A percentile compares a stretch with the other conserved stretches of the same genome.
These are phyloP conservation scores for Megalonaias nervosa DNA, from an alignment of 1,140 invertebrate species.

Conservation along the genomic window DNA sequence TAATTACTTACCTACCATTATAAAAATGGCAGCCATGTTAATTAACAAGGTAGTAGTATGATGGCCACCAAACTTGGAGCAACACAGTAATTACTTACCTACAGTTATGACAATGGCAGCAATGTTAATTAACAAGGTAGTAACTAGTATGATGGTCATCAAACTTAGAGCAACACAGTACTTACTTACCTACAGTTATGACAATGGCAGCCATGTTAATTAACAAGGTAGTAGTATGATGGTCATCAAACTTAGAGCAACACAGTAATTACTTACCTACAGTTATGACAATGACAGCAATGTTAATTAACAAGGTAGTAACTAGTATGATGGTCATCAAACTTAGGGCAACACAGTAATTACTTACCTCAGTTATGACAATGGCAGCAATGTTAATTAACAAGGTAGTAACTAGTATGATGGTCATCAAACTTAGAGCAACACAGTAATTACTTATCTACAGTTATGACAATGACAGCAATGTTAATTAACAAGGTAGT, in stretches of 20 bases:
- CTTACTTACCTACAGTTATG: constrained; percentile 55
- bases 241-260: background rate
- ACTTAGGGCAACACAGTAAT: background rate
- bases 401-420: too few species aligned
- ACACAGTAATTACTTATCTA: constrained; percentile 40
- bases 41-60: too few species aligned
- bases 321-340: too few species aligned
- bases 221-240: too few species aligned
- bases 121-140: constrained; percentile 63
- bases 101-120: constrained; percentile 59
- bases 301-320: constrained; percentile 63
- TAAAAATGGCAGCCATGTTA: constrained; percentile 60
- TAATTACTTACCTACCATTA: constrained; percentile 52
- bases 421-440: background rate
- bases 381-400: constrained; percentile 63
- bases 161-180: background rate
- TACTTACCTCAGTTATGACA: constrained; percentile 58
- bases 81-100: constrained; percentile 37
- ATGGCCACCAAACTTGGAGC: background rate
- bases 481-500: constrained; percentile 53
- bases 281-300: constrained; percentile 60
- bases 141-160: too few species aligned
- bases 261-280: constrained; percentile 41
- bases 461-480: constrained; percentile 57
- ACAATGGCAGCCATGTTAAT: constrained; percentile 62